Conservation (phyloP, 2,797 vertebrate species). For the Phalloptychus januarius region DNA sequence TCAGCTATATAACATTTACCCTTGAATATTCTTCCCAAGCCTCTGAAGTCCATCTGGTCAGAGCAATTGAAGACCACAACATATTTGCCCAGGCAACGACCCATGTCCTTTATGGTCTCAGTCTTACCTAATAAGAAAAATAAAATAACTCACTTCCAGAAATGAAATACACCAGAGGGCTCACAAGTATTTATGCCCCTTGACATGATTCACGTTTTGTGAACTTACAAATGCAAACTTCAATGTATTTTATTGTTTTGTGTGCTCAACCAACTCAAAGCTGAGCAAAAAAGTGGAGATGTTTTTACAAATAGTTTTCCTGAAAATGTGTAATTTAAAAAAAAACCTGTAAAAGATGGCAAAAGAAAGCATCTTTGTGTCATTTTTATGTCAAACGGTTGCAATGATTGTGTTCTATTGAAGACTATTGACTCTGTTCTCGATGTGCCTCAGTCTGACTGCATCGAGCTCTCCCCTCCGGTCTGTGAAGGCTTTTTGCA, state of each 20-base stretch:
- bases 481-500: background rate
- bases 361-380: background rate
- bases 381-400: background rate
- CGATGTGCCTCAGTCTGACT: background rate
- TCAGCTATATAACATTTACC: slow-evolving; percentile 71
- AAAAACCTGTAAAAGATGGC: background rate
- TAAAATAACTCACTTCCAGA: background rate
- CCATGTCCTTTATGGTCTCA: slow-evolving; percentile 98
- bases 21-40: slow-evolving; percentile 97
- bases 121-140: slow-evolving; percentile 85
- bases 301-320: background rate
- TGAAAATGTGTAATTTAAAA: background rate
- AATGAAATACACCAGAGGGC: background rate
- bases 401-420: background rate
- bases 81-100: slow-evolving; percentile 94
- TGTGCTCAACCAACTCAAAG: background rate
- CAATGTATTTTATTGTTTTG: background rate
- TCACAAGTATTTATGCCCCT: background rate
- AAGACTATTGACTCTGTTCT: background rate
- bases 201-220: background rate
- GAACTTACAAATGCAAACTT: background rate
- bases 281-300: background rate
- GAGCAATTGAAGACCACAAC: slow-evolving; percentile 99
- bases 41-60: slow-evolving; percentile 99
- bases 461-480: background rate